Conservation (phyloP, 1,140 invertebrate species). For the Neocloeon triangulifer region DNA sequence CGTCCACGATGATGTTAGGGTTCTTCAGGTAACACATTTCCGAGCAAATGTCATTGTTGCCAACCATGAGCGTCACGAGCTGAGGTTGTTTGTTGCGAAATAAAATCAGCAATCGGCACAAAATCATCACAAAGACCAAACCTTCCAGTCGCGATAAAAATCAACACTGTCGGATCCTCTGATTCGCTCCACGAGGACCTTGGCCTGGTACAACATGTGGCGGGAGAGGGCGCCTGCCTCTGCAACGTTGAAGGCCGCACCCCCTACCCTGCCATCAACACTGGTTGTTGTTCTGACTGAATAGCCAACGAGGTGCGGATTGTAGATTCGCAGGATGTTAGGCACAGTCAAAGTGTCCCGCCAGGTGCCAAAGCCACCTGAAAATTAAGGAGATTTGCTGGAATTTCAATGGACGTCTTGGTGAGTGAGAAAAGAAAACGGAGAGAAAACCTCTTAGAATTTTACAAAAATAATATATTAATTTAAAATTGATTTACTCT, state of each 20-base stretch:
- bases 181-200: slow-evolving; percentile 30
- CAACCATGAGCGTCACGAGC: slow-evolving; percentile 39
- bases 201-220: slow-evolving; percentile 37
- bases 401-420: no score
- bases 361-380: slow-evolving; percentile 34
- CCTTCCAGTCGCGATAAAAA: slow-evolving; percentile 42
- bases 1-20: slow-evolving; percentile 18
- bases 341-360: slow-evolving; percentile 28
- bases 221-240: slow-evolving; percentile 29
- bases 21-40: slow-evolving; percentile 28
- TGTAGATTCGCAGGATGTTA: slow-evolving; percentile 35
- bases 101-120: no score
- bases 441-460: no score
- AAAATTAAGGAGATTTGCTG: no score
- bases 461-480: no score
- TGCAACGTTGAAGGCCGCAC: slow-evolving; percentile 32
- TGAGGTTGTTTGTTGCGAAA: no score
- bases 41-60: slow-evolving; percentile 42
- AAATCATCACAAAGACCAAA: no score
- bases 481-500: no score
- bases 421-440: no score
- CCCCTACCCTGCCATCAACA: slow-evolving; percentile 22
- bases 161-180: slow-evolving; percentile 29
- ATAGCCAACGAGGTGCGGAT: slow-evolving; percentile 35
- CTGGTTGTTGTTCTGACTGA: no score